Evolutionary conservation across 2,888 invertebrate genomes (phyloP), one percentile per base, ranked within the genome.

Genomic region (Protodeltote pygarga): DNA sequence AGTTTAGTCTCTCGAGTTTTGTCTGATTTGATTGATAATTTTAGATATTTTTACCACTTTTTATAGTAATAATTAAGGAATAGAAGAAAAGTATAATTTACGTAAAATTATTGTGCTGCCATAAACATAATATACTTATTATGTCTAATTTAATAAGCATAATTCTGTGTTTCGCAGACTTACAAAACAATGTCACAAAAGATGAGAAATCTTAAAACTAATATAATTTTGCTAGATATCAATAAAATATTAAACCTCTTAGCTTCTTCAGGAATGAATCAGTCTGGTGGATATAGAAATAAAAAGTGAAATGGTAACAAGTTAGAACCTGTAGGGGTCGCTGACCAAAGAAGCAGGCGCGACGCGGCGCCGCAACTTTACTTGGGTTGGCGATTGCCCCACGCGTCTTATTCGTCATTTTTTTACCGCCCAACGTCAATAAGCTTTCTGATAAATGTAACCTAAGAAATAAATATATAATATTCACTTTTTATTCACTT

Each of bases 301-400:
- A 85, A 89, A 89, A 90, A 91, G 88, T 89, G 87, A 89, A 91
- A 89, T 79, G 85, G 83, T 85, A 88, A 82, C 91, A 88, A 83
- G 90, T 88, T 78, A 75, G 83, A 89, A 89, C 91, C 87, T 87
- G 91, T 81, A 76, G 84, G 76, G 91, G 89, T 90, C 90, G 85
- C 79, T 87, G 91, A 90, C 90, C 90, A 89, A 78, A 76, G 57
- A 49, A 52, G 51, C n/a, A n/a, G n/a, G n/a, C n/a, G n/a, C n/a
- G n/a, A n/a, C n/a, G n/a, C 55, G 55, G 45, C 55, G 59, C 50
- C 54, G 54, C 71, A 66, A 64, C 67, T 75, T 75, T 73, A 65
- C 69, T 60, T 63, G 73, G 73, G 71, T 79, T 77, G 81, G 83
- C 81, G 79, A 81, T 78, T 77, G 80, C 79, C 77, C 76, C 78